Percentiles rank a stretch among this genome's conserved stretches.
phyloP scores from a whole-genome alignment of 2,888 invertebrate species.

The Troides oblongomaculatus region DNA sequence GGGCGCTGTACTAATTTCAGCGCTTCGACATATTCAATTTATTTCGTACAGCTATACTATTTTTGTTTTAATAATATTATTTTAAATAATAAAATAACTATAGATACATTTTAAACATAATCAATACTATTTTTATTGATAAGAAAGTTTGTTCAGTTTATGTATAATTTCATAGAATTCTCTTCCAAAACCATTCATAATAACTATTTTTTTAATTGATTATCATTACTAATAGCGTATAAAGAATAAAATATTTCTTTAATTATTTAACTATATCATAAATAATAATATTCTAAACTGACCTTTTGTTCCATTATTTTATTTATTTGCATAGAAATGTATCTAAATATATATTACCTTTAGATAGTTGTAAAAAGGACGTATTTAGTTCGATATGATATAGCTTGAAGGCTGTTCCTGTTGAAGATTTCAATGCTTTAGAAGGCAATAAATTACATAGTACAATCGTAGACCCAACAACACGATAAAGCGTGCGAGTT shows the following conservation, averaged over 20 bases:
- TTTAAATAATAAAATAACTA: neutral
- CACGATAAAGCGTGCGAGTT: conserved; percentile 12
- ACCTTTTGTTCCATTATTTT: neutral
- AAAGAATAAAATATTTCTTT: no score
- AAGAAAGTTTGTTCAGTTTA: neutral
- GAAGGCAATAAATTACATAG: conserved; percentile 2
- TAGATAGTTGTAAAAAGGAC: no score
- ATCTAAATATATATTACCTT: neutral
- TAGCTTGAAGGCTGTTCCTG: neutral
- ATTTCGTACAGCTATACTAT: neutral
- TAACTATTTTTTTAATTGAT: no score
- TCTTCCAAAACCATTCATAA: neutral
- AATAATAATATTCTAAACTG: no score
- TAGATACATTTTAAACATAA: neutral
- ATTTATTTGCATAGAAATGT: neutral
- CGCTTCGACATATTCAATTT: neutral
- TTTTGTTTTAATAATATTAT: neutral
- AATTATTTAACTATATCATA: no score
- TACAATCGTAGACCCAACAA: neutral
- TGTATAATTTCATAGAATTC: no score
- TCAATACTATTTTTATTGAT: neutral
- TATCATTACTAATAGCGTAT: no score
- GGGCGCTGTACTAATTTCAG: conserved; percentile 36
- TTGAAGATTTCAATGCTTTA: neutral
- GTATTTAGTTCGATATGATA: neutral